Conservation (phyloP, 64 coral and sea anemone species). For the Dendronephthya gigantea region DNA sequence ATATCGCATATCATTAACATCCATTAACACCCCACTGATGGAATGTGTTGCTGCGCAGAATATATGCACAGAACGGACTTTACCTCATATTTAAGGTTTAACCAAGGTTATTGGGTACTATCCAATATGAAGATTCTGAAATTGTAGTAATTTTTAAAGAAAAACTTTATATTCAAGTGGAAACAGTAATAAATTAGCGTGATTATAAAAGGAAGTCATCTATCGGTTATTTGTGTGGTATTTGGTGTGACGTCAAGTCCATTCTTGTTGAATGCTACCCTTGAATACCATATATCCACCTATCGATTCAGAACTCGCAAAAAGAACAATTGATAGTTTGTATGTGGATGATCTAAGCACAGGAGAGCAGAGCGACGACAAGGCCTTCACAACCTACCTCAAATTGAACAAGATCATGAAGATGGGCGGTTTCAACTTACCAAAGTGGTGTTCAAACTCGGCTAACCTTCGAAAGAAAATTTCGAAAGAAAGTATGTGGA, state of each 20-base stretch:
- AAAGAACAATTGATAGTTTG: conserved; percentile 19
- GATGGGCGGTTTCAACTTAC: conserved; percentile 32
- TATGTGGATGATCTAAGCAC: conserved; percentile 39
- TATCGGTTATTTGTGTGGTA: conserved; percentile 44
- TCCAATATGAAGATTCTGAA: too few relatives aligned
- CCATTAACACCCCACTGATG: too few relatives aligned
- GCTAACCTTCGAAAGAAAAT: conserved; percentile 2
- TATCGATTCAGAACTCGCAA: conserved; percentile 34
- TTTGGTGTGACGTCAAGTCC: conserved; percentile 45
- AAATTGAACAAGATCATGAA: neutral
- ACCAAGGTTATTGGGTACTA: too few relatives aligned
- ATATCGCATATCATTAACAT: too few relatives aligned
- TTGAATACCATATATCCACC: conserved; percentile 30
- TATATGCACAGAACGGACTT: too few relatives aligned
- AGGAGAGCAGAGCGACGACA: conserved; percentile 27
- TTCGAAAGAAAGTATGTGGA: neutral
- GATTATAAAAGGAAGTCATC: neutral
- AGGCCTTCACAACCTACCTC: conserved; percentile 18
- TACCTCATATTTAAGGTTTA: too few relatives aligned
- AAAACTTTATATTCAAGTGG: neutral
- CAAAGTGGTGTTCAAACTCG: conserved; percentile 36
- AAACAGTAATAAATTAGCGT: conserved; percentile 5
- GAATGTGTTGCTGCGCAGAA: too few relatives aligned
- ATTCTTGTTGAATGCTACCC: conserved; percentile 48
- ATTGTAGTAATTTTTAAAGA: neutral